These are phyloP conservation scores for Mugil cephalus DNA, from an alignment of 2,113 vertebrate species.

Conservation along the genomic window DNA sequence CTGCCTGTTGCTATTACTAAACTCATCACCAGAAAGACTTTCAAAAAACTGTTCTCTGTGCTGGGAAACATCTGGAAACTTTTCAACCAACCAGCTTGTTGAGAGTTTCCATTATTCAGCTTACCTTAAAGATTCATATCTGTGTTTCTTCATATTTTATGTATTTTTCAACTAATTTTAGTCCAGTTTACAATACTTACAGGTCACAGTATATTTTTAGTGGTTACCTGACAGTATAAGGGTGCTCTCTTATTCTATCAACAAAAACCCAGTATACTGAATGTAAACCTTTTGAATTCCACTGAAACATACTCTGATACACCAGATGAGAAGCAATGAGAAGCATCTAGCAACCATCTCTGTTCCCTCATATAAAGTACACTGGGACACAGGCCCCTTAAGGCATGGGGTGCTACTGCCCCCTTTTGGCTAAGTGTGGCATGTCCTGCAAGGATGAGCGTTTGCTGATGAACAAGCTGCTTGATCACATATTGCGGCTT, in stretches of 20 bases:
- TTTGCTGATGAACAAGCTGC: conserved; percentile 64
- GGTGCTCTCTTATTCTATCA: too few relatives aligned
- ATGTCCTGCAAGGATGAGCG: not conserved
- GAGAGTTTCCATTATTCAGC: too few relatives aligned
- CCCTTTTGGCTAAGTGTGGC: conserved; percentile 56
- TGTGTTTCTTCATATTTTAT: not conserved
- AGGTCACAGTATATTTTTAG: too few relatives aligned
- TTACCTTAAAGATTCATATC: not conserved
- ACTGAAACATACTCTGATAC: conserved; percentile 59
- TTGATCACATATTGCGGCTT: conserved; percentile 27
- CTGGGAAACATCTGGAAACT: conserved; percentile 40
- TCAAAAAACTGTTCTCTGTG: not conserved
- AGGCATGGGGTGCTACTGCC: conserved; percentile 73
- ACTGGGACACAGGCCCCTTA: not conserved
- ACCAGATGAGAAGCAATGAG: conserved; percentile 52
- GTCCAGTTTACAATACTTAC: too few relatives aligned
- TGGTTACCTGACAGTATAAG: too few relatives aligned
- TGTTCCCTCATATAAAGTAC: conserved; percentile 18
- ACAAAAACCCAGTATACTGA: too few relatives aligned
- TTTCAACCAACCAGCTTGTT: conserved; percentile 21
- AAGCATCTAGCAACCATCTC: conserved; percentile 50
- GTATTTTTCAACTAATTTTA: not conserved
- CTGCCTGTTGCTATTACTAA: conserved; percentile 39
- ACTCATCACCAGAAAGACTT: not conserved
- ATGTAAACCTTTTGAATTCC: conserved; percentile 44